phyloP scores from a whole-genome alignment of 2,888 invertebrate species.

The Leptopilina drosophilae region DNA sequence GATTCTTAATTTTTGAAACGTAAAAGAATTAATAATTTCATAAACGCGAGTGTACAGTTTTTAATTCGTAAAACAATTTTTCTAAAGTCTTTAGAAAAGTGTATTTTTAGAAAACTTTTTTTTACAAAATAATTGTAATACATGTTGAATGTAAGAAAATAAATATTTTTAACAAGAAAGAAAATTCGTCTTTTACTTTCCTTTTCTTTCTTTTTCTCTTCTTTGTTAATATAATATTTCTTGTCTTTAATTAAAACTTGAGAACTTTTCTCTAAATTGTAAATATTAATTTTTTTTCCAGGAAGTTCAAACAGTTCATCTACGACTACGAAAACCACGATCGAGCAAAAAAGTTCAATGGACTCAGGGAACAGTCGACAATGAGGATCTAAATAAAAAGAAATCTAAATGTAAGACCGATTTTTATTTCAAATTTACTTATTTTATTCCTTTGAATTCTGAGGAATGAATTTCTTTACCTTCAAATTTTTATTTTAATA shows the following conservation, averaged over 20 bases:
- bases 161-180: too few relatives aligned
- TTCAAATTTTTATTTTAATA: too few relatives aligned
- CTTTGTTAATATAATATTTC: slow-evolving; percentile 43
- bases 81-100: not conserved
- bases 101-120: not conserved
- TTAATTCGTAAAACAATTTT: not conserved
- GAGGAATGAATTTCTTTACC: too few relatives aligned
- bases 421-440: too few relatives aligned
- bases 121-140: too few relatives aligned
- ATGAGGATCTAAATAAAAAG: slow-evolving; percentile 96
- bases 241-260: not conserved
- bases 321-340: slow-evolving; percentile 85
- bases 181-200: too few relatives aligned
- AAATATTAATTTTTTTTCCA: slow-evolving; percentile 64
- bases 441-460: too few relatives aligned
- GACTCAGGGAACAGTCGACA: slow-evolving; percentile 94
- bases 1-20: too few relatives aligned
- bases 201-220: too few relatives aligned
- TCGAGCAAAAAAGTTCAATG: slow-evolving; percentile 90
- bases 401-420: slow-evolving; percentile 93
- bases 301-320: slow-evolving; percentile 80
- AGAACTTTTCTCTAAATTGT: not conserved
- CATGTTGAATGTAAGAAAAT: too few relatives aligned
- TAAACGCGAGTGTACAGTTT: too few relatives aligned
- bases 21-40: too few relatives aligned